phyloP scores from a whole-genome alignment of 2,888 invertebrate genomes.

The Lepas anatifera region DNA sequence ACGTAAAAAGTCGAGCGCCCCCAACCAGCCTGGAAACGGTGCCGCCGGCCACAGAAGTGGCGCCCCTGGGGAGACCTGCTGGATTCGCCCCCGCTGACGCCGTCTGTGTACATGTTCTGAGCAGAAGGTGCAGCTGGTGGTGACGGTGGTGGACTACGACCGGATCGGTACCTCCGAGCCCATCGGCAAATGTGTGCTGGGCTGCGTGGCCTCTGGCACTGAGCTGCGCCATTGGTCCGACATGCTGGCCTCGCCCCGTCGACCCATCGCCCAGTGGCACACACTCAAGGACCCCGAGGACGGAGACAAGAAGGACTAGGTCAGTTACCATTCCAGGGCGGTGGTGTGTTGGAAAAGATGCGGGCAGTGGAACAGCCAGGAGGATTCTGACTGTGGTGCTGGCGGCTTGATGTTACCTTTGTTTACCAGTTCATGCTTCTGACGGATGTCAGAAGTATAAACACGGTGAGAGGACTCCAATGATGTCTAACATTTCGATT shows the following conservation, averaged over 20 bases:
- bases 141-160: constrained; percentile 99
- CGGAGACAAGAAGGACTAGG: constrained; percentile 59
- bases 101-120: not conserved
- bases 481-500: no score
- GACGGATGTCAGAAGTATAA: no score
- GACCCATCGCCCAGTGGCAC: constrained; percentile 99
- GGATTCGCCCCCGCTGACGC: not conserved
- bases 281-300: constrained; percentile 97
- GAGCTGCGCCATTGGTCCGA: constrained; percentile 99
- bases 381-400: no score
- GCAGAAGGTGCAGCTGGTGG: constrained; percentile 97
- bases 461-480: no score
- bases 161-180: constrained; percentile 99
- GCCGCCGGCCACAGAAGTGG: no score
- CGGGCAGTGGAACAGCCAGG: no score
- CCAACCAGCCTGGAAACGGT: no score
- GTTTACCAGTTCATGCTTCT: no score
- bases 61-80: not conserved
- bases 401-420: no score
- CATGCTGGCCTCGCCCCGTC: constrained; percentile 96
- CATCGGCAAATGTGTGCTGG: constrained; percentile 92
- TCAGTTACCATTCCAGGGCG: no score
- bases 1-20: no score
- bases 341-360: no score
- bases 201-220: constrained; percentile 94